These are phyloP conservation scores for Geococcyx californianus DNA, from an alignment of 2,113 vertebrate genomes.

Conservation along the genomic window DNA sequence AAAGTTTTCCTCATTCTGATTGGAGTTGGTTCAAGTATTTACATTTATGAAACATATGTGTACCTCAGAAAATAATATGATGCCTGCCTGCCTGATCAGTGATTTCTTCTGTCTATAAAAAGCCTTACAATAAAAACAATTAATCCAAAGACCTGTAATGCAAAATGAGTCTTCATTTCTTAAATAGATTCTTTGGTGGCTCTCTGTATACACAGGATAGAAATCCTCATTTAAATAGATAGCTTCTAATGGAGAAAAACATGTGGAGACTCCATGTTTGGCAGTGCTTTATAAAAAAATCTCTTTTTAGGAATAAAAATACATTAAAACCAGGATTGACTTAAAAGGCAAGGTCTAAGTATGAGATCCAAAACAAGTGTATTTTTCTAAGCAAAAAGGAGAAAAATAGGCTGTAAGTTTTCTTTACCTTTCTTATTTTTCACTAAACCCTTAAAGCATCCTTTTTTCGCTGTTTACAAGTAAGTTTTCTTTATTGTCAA, in stretches of 20 bases:
- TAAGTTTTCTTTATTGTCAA: not conserved
- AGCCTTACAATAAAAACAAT: not conserved
- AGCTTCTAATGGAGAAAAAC: not conserved
- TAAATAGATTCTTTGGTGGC: not conserved
- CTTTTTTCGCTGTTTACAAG: not conserved
- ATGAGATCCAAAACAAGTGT: not conserved
- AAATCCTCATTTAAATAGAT: not conserved
- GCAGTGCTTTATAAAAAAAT: not conserved
- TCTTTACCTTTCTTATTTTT: not conserved
- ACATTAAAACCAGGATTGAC: not conserved
- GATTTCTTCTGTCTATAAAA: not conserved
- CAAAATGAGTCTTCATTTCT: not conserved
- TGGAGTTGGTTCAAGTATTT: not conserved
- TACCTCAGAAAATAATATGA: not conserved
- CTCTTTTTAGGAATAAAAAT: not conserved
- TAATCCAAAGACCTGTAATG: not conserved
- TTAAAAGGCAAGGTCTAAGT: not conserved
- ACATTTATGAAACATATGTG: not conserved
- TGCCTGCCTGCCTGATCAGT: not conserved
- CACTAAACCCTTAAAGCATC: not conserved
- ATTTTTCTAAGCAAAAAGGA: not conserved
- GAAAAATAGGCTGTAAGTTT: not conserved
- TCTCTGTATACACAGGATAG: not conserved
- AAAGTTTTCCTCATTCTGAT: not conserved
- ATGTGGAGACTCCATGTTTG: not conserved